Evolutionary conservation across 2,888 invertebrate species (phyloP).

Genomic region (Rhyacophila evoluta): DNA sequence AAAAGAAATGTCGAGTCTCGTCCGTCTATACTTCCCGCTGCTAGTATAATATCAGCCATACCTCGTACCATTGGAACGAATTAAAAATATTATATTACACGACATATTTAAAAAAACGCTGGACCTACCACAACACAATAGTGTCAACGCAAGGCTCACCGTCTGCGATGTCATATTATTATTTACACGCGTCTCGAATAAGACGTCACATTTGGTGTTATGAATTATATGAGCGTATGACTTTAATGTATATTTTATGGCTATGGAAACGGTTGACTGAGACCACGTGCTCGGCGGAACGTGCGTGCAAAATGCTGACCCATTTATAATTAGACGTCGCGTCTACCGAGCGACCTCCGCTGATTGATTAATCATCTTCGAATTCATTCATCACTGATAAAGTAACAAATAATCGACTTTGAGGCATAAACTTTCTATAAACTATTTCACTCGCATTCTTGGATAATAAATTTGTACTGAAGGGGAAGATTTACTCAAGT

Average conservation of each 20-base stretch:
- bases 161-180: background rate
- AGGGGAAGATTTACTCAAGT: too few relatives aligned
- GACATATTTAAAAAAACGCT: background rate
- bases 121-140: background rate
- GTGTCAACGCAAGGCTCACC: background rate
- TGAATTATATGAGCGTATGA: background rate
- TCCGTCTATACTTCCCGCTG: too few relatives aligned
- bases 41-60: too few relatives aligned
- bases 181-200: background rate
- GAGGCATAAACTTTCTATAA: too few relatives aligned
- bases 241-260: too few relatives aligned
- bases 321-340: background rate
- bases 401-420: too few relatives aligned
- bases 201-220: background rate
- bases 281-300: background rate
- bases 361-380: background rate
- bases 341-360: background rate
- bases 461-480: too few relatives aligned
- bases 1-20: too few relatives aligned
- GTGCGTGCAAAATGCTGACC: background rate
- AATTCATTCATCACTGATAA: background rate
- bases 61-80: too few relatives aligned
- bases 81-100: background rate
- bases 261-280: background rate
- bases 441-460: too few relatives aligned